Percentiles rank a stretch among this genome's conserved stretches.
Evolutionary conservation across 1,140 invertebrate species (phyloP).

Genomic region (Megathymus violae): DNA sequence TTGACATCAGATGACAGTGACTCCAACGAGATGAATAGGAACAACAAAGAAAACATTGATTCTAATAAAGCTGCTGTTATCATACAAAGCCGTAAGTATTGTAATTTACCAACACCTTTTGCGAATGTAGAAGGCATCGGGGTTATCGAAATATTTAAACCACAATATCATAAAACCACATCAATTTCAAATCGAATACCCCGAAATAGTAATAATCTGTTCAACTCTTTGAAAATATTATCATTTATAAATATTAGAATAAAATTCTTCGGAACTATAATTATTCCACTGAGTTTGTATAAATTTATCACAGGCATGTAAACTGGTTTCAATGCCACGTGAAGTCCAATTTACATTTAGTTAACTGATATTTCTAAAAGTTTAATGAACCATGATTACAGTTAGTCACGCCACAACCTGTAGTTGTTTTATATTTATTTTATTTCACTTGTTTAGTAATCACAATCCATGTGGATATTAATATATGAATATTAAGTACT

Average conservation of each 20-base stretch:
- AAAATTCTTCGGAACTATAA: no score
- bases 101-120: background rate
- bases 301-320: background rate
- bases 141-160: no score
- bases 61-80: slow-evolving; percentile 85
- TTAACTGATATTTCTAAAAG: slow-evolving; percentile 34
- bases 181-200: no score
- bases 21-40: slow-evolving; percentile 64
- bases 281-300: background rate
- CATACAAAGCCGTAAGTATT: slow-evolving; percentile 87
- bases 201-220: no score
- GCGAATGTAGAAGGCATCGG: no score
- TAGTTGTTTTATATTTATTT: background rate
- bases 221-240: no score
- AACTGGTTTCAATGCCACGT: slow-evolving; percentile 24
- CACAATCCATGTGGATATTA: background rate
- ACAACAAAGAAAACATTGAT: slow-evolving; percentile 82
- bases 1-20: slow-evolving; percentile 72
- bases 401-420: slow-evolving; percentile 27
- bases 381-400: slow-evolving; percentile 31
- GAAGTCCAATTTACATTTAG: slow-evolving; percentile 30
- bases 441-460: slow-evolving; percentile 5
- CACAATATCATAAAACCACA: no score
- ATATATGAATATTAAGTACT: no score
- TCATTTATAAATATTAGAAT: no score